Conservation (phyloP, 2,113 vertebrate genomes). For the human (Homo sapiens) region GRCh38 chrX:27569001-27569500, state of each 20-base stretch:
- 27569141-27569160: background rate
- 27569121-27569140: background rate
- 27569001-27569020: constrained; percentile 41
- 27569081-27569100: background rate
- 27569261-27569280: background rate
- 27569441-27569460: constrained; percentile 11
- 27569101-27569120: constrained; percentile 27
- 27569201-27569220: background rate
- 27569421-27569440: background rate
- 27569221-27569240: background rate
- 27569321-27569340: background rate
- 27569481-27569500: background rate
- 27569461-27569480: background rate
- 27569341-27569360: background rate
- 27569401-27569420: background rate
- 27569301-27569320: background rate
- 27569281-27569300: background rate
- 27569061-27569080: background rate
- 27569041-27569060: constrained; percentile 39
- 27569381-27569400: background rate
- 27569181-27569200: background rate
- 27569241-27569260: background rate
- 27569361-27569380: background rate
- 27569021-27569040: constrained; percentile 19
- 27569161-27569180: background rate